Conservation (phyloP, 2,888 invertebrate species). For the Molanna angustata region DNA sequence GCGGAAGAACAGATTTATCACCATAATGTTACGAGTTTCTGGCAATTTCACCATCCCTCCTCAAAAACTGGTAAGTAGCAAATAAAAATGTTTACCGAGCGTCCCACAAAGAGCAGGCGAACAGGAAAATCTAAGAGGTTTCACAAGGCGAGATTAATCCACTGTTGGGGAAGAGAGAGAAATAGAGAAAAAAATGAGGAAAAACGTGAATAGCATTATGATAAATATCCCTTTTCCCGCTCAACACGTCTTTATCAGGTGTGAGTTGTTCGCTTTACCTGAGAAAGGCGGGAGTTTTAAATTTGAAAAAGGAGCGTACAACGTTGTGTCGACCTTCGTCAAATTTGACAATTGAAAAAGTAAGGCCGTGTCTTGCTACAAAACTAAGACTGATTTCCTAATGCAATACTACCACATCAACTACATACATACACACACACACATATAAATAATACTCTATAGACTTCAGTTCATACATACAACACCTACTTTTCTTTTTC, state of each 20-base stretch:
- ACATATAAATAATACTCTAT: too few species aligned
- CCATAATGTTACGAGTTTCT: too few species aligned
- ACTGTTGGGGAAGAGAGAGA: too few species aligned
- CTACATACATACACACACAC: too few species aligned
- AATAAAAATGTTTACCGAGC: not conserved
- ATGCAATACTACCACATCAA: not conserved
- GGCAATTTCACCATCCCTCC: too few species aligned
- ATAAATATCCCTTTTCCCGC: slow-evolving; percentile 1
- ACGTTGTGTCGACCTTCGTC: slow-evolving; percentile 25
- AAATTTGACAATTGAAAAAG: slow-evolving; percentile 29
- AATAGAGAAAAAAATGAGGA: not conserved
- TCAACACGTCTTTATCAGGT: slow-evolving; percentile 23
- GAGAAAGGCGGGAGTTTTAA: slow-evolving; percentile 10
- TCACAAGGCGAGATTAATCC: not conserved
- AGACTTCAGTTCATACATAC: too few species aligned
- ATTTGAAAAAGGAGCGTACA: not conserved
- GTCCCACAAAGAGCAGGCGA: not conserved
- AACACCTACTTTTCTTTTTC: too few species aligned
- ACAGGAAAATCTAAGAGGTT: not conserved
- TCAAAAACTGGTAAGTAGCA: too few species aligned
- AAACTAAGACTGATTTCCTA: not conserved
- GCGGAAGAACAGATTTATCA: too few species aligned
- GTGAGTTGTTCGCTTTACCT: slow-evolving; percentile 3
- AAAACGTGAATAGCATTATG: not conserved
- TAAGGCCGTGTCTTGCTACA: slow-evolving; percentile 15